Evolutionary conservation across 2,888 invertebrate species (phyloP).

Genomic region (Rhimphoctona megacephalus): DNA sequence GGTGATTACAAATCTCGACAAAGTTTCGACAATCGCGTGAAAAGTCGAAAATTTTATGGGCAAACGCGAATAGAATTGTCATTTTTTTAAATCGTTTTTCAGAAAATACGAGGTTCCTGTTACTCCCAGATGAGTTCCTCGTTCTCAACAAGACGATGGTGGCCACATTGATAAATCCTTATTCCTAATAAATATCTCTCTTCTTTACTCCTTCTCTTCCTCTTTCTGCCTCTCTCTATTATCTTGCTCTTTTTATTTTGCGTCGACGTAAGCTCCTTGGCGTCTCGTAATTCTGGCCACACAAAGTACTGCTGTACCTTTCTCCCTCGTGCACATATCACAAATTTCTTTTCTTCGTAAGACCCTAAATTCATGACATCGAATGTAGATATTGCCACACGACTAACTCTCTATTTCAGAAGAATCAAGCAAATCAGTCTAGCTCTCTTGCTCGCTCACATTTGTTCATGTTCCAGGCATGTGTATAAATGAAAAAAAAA

Average conservation of each 20-base stretch:
- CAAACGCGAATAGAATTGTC: slow-evolving; percentile 14
- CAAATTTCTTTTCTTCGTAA: slow-evolving; percentile 1
- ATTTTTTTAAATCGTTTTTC: neutral
- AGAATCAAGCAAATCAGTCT: slow-evolving; percentile 6
- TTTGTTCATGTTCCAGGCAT: neutral
- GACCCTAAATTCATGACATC: slow-evolving; percentile 38
- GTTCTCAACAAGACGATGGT: slow-evolving; percentile 2
- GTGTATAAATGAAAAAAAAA: neutral
- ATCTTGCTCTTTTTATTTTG: neutral
- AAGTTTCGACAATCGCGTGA: slow-evolving; percentile 16
- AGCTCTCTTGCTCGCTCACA: neutral
- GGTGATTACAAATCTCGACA: slow-evolving; percentile 10
- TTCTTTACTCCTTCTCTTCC: neutral
- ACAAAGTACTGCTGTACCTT: neutral
- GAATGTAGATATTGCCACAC: slow-evolving; percentile 58
- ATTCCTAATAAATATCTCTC: neutral
- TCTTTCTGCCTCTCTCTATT: slow-evolving; percentile 4
- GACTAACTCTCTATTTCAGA: slow-evolving; percentile 1
- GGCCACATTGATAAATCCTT: slow-evolving; percentile 14
- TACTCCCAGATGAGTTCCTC: slow-evolving; percentile 23
- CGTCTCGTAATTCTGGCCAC: slow-evolving; percentile 39
- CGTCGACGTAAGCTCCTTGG: slow-evolving; percentile 13
- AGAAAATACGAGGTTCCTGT: slow-evolving; percentile 4
- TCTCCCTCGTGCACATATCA: slow-evolving; percentile 24
- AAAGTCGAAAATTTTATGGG: slow-evolving; percentile 16